Percentiles rank a stretch among this genome's conserved stretches.
These are phyloP conservation scores for Nycticebus coucang DNA, from an alignment of 2,113 vertebrate species.

Conservation along the genomic window DNA sequence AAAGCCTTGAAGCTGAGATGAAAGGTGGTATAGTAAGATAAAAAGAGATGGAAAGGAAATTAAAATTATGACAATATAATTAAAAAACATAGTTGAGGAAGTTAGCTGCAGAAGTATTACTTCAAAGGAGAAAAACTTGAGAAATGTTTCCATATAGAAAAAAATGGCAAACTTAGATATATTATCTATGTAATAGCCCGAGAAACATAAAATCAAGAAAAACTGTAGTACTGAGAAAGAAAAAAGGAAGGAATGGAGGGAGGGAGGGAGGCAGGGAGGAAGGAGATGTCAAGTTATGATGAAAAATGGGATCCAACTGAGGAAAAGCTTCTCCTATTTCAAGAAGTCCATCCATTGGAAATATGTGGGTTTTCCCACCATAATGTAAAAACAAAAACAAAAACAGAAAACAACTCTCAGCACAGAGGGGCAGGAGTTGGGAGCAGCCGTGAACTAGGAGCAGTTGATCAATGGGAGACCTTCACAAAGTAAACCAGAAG, in stretches of 20 bases:
- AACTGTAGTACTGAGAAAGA: neutral
- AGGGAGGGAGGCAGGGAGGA: accelerated
- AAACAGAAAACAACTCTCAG: neutral
- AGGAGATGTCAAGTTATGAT: neutral
- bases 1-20: neutral
- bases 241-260: neutral
- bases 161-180: neutral
- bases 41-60: neutral
- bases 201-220: neutral
- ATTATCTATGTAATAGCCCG: neutral
- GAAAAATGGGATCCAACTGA: neutral
- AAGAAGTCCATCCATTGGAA: neutral
- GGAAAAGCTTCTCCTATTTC: neutral
- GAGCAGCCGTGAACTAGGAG: neutral
- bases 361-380: neutral
- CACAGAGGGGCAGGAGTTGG: neutral
- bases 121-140: neutral
- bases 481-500: neutral
- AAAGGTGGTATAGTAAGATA: neutral
- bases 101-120: neutral
- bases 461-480: neutral
- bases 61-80: slow-evolving; percentile 23
- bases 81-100: neutral
- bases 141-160: neutral
- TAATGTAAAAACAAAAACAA: neutral